phyloP scores from a whole-genome alignment of 2,113 vertebrate species.

The Hyperoodon ampullatus region DNA sequence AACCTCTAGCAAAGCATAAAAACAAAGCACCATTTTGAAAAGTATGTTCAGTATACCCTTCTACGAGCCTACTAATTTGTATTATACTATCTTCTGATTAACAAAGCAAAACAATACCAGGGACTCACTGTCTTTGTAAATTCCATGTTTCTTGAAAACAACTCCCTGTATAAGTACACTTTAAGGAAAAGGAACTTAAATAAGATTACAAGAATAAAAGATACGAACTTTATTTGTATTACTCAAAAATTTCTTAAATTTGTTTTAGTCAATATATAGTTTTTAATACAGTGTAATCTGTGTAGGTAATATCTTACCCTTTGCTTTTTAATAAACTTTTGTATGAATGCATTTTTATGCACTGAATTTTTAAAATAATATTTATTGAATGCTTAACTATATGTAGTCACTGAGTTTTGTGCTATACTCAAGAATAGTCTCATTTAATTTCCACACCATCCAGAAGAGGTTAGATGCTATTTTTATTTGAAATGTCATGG shows the following conservation, averaged over 20 bases:
- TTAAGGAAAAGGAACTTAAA: not conserved
- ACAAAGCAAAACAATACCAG: not conserved
- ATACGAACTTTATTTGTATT: not conserved
- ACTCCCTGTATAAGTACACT: not conserved
- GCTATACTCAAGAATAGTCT: not conserved
- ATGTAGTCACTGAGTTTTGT: not conserved
- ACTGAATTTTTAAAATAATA: not conserved
- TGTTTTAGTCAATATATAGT: not conserved
- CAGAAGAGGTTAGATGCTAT: not conserved
- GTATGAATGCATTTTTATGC: not conserved
- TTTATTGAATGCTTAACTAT: not conserved
- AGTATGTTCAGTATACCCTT: not conserved
- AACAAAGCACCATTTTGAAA: conserved; percentile 7
- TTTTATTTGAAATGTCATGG: conserved; percentile 7
- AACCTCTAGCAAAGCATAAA: not conserved
- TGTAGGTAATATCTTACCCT: not conserved
- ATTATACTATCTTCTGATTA: not conserved
- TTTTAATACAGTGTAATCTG: not conserved
- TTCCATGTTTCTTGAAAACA: conserved; percentile 19
- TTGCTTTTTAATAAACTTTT: not conserved
- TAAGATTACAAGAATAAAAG: not conserved
- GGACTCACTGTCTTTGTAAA: not conserved
- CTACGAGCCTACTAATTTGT: not conserved
- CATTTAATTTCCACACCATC: not conserved
- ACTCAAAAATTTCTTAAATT: not conserved